Evolutionary conservation across 2,888 invertebrate genomes (phyloP).

Genomic region (Nezara viridula): DNA sequence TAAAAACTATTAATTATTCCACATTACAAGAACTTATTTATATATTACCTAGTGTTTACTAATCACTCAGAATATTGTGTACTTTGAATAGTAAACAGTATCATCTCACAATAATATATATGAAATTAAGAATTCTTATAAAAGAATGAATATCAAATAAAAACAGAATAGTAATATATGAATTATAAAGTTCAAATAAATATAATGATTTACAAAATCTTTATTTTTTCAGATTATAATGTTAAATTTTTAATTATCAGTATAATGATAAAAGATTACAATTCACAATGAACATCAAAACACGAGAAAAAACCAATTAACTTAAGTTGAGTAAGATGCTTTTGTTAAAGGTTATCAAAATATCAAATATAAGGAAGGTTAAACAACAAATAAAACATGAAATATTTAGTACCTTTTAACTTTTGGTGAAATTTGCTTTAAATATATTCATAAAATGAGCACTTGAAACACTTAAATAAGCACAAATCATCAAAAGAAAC

Average conservation of each 20-base stretch:
- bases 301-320: background rate
- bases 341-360: background rate
- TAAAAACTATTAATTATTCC: background rate
- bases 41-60: background rate
- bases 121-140: background rate
- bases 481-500: background rate
- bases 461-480: constrained; percentile 37
- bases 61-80: background rate
- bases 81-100: background rate
- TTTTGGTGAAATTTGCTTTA: background rate
- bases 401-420: constrained; percentile 8
- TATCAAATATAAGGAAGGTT: background rate
- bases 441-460: constrained; percentile 45
- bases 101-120: background rate
- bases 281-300: background rate
- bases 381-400: background rate
- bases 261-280: background rate
- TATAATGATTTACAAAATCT: background rate
- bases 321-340: background rate
- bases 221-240: background rate
- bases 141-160: background rate
- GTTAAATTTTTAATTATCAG: background rate
- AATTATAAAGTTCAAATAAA: background rate
- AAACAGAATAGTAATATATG: background rate
- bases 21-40: background rate